A percentile compares a stretch with the other conserved stretches of the same genome.
Conservation (phyloP, 35 echinoderm and acorn worm genomes). For the Acanthaster planci region DNA sequence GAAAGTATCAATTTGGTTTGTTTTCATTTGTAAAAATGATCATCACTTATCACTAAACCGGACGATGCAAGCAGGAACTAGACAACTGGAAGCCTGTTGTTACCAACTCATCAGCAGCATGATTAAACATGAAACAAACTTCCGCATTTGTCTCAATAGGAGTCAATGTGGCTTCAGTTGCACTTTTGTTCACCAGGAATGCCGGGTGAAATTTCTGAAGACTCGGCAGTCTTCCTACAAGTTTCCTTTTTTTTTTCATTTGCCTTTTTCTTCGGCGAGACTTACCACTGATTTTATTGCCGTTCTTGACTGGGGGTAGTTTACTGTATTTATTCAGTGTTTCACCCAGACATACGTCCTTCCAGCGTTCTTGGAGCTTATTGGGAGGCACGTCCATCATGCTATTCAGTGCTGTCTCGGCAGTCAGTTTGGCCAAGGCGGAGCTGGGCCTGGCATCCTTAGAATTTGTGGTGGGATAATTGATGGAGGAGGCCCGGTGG, state of each 20-base stretch:
- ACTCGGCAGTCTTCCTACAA: no score
- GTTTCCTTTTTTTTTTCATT: not conserved
- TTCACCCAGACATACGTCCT: conserved; percentile 67
- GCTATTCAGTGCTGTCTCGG: conserved; percentile 55
- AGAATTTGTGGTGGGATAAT: conserved; percentile 96
- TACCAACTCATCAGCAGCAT: no score
- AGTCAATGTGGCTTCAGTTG: no score
- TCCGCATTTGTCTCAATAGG: no score
- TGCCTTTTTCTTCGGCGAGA: conserved; percentile 21
- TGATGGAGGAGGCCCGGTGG: conserved; percentile 96
- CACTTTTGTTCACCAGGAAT: no score
- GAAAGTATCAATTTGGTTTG: no score
- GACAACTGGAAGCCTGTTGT: no score
- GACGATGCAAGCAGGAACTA: no score
- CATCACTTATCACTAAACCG: no score
- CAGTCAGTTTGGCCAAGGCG: conserved; percentile 74
- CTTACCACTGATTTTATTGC: conserved; percentile 30
- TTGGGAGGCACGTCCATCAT: conserved; percentile 54
- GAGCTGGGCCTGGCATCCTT: conserved; percentile 75
- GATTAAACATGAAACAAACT: no score
- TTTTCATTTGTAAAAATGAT: no score
- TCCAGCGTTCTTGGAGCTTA: conserved; percentile 81
- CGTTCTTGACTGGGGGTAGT: conserved; percentile 46
- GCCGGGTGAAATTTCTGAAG: no score
- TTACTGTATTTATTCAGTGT: conserved; percentile 49